phyloP scores from a whole-genome alignment of 2,797 vertebrate genomes.

The Decapterus maruadsi region DNA sequence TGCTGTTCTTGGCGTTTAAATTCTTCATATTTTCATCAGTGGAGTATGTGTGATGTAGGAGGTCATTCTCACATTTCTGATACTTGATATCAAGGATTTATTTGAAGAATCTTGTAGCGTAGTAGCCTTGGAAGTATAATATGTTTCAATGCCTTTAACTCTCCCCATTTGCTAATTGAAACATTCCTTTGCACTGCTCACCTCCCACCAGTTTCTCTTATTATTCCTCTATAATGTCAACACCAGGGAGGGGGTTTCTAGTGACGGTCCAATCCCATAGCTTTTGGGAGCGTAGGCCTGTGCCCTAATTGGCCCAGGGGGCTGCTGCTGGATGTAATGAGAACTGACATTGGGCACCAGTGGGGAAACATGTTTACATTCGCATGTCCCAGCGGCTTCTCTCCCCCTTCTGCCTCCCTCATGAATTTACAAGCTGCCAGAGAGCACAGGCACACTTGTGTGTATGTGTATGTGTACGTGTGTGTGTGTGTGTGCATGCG shows the following conservation, averaged over 20 bases:
- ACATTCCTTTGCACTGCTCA: slow-evolving; percentile 49
- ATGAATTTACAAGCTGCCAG: slow-evolving; percentile 25
- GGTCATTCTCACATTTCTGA: neutral
- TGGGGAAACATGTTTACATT: slow-evolving; percentile 63
- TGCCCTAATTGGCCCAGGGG: slow-evolving; percentile 59
- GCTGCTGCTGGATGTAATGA: slow-evolving; percentile 55
- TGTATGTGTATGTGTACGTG: neutral
- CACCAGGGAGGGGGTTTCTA: slow-evolving; percentile 18
- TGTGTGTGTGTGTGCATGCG: slow-evolving; percentile 2
- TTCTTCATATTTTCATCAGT: neutral
- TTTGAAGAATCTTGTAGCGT: neutral
- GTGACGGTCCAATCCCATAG: slow-evolving; percentile 23
- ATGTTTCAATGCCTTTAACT: slow-evolving; percentile 12
- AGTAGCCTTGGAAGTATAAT: neutral
- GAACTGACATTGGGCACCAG: slow-evolving; percentile 64
- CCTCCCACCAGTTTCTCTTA: slow-evolving; percentile 43
- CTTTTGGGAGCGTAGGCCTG: slow-evolving; percentile 24
- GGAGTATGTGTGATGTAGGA: neutral
- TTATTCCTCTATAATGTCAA: slow-evolving; percentile 52
- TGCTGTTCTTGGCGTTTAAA: neutral
- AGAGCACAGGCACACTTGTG: slow-evolving; percentile 16
- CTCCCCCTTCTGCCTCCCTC: slow-evolving; percentile 1
- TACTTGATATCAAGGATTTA: neutral
- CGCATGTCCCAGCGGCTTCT: slow-evolving; percentile 37
- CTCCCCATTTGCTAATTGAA: slow-evolving; percentile 37